Base-by-base conservation (phyloP, 2,797 vertebrate species). In the Amazona ochrocephala region DNA sequence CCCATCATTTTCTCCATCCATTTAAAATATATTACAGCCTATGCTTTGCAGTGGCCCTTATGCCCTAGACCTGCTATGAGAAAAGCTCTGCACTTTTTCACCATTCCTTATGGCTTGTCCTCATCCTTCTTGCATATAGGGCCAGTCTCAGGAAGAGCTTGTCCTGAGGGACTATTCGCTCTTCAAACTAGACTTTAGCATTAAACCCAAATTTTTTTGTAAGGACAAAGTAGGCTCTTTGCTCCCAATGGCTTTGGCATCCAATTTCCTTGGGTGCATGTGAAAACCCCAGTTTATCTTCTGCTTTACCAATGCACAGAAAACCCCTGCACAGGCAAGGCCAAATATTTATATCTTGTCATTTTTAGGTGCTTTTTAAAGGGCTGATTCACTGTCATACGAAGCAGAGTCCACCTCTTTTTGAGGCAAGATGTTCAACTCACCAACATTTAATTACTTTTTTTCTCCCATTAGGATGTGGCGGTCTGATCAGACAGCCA, bases 401-500 rank as follows among this genome's bases (percentile, higher is more conserved):
- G 74, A 94, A 93, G 54, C 67, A 87, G 51, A 91, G 66, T 60
- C 82, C 74, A 88, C 41, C 70, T 89, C 85, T 84, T 87, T 77
- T 91, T 81, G 87, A 90, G 93, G 61, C 70, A 89, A 94, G 74
- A 77, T 90, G 54, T 84, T 92, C 30, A 93, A 85, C 53, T 94
- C 87, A 73, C 66, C 84, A 73, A 82, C 0, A 1, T 87, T 87
- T 81, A 89, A 96, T 88, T 94, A 93, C 1, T 0, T 95, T 96
- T 0, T 95, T 77, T 79, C 58, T 90, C 90, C 74, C 78, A 62
- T 94, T 78, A 93, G 75, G 78, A 97, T 70, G 50, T 39, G 70
- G n/a, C 88, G 79, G 70, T 64, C 87, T 84, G 88, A 95, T 39
- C 88, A 96, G 84, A 94, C 56, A 93, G 51, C 54, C 87, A 92